These are phyloP conservation scores for Chymomyza procnemis DNA, from an alignment of 2,888 invertebrate species.

Conservation along the genomic window DNA sequence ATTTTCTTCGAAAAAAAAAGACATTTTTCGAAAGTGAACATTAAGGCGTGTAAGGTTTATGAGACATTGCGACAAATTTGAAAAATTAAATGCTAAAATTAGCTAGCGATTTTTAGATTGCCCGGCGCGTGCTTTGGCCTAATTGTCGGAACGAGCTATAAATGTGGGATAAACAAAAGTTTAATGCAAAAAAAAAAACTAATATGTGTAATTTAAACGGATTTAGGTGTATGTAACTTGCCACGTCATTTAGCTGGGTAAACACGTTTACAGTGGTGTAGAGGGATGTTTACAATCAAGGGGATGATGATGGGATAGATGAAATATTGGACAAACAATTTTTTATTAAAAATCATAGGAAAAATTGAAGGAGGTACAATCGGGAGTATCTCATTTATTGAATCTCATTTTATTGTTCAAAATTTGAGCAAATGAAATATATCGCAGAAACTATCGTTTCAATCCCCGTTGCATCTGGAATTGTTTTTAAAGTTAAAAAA, in stretches of 20 bases:
- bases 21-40: slow-evolving; percentile 13
- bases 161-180: slow-evolving; percentile 3
- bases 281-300: not conserved
- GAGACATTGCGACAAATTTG: slow-evolving; percentile 23
- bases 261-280: not conserved
- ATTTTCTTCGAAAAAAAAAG: slow-evolving; percentile 1
- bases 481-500: too few relatives aligned
- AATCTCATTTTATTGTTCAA: too few relatives aligned
- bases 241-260: not conserved
- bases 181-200: not conserved
- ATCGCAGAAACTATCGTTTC: too few relatives aligned
- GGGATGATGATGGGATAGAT: not conserved
- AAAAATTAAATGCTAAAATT: slow-evolving; percentile 37
- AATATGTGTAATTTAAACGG: not conserved
- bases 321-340: not conserved
- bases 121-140: slow-evolving; percentile 12
- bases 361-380: too few relatives aligned
- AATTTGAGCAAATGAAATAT: too few relatives aligned
- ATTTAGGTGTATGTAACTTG: not conserved
- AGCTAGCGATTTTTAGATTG: slow-evolving; percentile 32
- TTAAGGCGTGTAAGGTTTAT: slow-evolving; percentile 10
- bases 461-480: too few relatives aligned
- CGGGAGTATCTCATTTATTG: too few relatives aligned
- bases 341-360: too few relatives aligned
- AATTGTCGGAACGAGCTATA: slow-evolving; percentile 7